Base-by-base conservation (phyloP, 2,113 vertebrate species). In the Upupa epops region DNA sequence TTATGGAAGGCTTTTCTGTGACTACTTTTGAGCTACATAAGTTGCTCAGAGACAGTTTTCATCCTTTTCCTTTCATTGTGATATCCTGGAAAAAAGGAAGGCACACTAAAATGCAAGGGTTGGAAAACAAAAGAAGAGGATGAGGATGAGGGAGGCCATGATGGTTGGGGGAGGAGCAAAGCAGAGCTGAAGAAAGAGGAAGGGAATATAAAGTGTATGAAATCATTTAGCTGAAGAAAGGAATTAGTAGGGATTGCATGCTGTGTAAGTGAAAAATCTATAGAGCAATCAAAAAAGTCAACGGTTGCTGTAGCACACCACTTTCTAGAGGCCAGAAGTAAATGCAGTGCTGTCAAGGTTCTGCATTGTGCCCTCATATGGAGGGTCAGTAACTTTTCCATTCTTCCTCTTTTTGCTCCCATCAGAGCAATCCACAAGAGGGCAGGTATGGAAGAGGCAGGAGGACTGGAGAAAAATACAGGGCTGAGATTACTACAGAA, bases 401-500 rank as follows among this genome's bases (percentile, higher is more conserved):
- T 77, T 86, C 34, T n/a, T 26, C 6, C n/a, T 45, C 6, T 20
- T 66, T 18, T 74, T 86, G 65, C n/a, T 86, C 32, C 73, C 81
- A 56, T 74, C 40, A 1, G 8, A 56, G 40, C 40, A 86, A 52
- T 64, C 89, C 91, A 96, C 89, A 78, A 90, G 91, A 86, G 86
- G 89, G 29, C 31, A 65, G 52, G 21, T 32, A 24, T 32, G 70
- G 56, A 81, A 78, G n/a, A 45, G 20, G 14, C n/a, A 66, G 17
- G 11, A 54, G 29, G 28, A 12, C 8, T 16, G 8, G 9, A 49
- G 31, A 28, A 78, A n/a, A 61, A 34, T 13, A 11, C 5, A 18
- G 29, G 45, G 24, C 74, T 68, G 37, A 64, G 45, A 22, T 64
- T 45, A 36, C 40, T 20, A 3, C 25, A 1, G 1, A 68, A 18